A percentile compares a stretch with the other conserved stretches of the same genome.
Conservation (phyloP, 2,113 vertebrate genomes). For the Spea multiplicata region DNA sequence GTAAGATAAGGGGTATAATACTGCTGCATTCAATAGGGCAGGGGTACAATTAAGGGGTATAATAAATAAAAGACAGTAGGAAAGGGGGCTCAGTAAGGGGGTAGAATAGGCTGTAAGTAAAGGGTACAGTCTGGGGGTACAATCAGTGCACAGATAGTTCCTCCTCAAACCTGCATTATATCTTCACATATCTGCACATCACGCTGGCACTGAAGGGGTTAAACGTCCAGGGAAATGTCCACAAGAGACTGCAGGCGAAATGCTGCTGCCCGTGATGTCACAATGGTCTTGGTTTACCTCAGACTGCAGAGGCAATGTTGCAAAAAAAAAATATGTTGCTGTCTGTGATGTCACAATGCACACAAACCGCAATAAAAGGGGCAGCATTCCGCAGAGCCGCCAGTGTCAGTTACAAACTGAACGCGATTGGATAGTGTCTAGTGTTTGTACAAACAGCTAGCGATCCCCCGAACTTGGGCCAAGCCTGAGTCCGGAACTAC, state of each 20-base stretch:
- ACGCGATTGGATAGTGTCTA: not conserved
- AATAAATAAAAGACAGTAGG: too few species aligned
- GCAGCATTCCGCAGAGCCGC: not conserved
- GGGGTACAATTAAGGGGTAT: too few species aligned
- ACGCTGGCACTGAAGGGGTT: not conserved
- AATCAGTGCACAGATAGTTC: too few species aligned
- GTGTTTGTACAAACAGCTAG: not conserved
- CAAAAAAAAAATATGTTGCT: too few species aligned
- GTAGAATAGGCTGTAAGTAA: too few species aligned
- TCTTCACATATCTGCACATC: too few species aligned
- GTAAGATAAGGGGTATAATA: too few species aligned
- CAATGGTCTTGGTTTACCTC: slow-evolving; percentile 2
- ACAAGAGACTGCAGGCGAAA: not conserved
- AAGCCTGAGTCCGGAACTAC: not conserved
- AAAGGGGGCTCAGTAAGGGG: too few species aligned
- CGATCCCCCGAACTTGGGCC: not conserved
- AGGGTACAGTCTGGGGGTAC: too few species aligned
- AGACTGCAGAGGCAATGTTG: slow-evolving; percentile 1
- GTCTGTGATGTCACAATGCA: slow-evolving; percentile 47
- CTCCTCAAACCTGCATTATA: too few species aligned
- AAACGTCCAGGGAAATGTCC: not conserved
- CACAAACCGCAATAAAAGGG: slow-evolving; percentile 37
- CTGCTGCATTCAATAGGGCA: too few species aligned
- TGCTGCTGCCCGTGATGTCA: not conserved
- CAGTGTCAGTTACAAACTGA: not conserved